These are phyloP conservation scores for Biston betularia DNA, from an alignment of 2,888 invertebrate genomes.

Conservation along the genomic window DNA sequence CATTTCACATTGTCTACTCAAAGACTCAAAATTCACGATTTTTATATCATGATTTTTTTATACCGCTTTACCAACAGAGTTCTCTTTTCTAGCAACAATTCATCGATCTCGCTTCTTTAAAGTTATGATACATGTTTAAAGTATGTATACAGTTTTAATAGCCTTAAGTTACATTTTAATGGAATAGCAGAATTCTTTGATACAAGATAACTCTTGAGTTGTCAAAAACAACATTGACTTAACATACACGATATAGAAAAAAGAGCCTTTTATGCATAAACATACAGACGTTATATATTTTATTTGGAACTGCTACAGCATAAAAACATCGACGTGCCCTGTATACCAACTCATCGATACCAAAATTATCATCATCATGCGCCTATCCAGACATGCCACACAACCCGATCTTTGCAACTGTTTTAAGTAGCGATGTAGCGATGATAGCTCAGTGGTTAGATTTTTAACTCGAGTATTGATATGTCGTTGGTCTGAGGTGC, in stretches of 20 bases:
- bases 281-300: conserved; percentile 6
- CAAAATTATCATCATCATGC: too few relatives aligned
- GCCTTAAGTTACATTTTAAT: conserved; percentile 14
- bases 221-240: conserved; percentile 41
- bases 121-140: neutral
- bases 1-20: too few relatives aligned
- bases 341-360: too few relatives aligned
- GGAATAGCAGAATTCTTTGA: conserved; percentile 46
- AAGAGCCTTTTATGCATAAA: conserved; percentile 12
- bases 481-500: too few relatives aligned
- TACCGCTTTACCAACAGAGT: neutral
- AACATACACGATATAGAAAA: conserved; percentile 24
- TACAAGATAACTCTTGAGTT: conserved; percentile 54
- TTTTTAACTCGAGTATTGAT: too few relatives aligned
- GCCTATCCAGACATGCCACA: too few relatives aligned
- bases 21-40: neutral
- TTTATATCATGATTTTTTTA: neutral
- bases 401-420: too few relatives aligned
- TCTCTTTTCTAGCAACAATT: neutral
- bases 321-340: too few relatives aligned
- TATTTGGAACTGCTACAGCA: neutral
- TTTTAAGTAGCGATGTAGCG: too few relatives aligned
- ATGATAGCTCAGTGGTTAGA: too few relatives aligned
- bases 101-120: neutral
- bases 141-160: neutral